Conservation (phyloP, 2,113 vertebrate genomes). For the Sorex araneus region DNA sequence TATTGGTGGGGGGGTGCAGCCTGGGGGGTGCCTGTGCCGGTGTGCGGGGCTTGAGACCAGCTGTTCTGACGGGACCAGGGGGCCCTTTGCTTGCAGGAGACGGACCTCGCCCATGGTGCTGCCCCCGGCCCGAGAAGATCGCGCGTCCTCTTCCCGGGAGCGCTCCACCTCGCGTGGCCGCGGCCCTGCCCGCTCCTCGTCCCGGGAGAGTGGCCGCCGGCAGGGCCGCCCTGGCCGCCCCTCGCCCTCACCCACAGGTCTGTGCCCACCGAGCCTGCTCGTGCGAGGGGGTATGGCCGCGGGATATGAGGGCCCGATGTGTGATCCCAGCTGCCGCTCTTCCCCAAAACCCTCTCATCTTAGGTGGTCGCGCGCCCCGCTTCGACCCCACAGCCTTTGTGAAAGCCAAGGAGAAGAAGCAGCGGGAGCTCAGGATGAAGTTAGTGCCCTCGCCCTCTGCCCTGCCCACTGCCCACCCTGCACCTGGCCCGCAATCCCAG, state of each 20-base stretch:
- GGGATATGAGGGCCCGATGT: slow-evolving; percentile 56
- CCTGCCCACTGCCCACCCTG: not conserved
- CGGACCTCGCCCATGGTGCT: slow-evolving; percentile 74
- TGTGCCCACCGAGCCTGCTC: slow-evolving; percentile 59
- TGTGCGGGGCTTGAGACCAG: not conserved
- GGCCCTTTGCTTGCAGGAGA: slow-evolving; percentile 62
- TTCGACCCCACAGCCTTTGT: slow-evolving; percentile 96
- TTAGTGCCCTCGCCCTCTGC: slow-evolving; percentile 74
- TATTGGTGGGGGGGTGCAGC: too few species aligned
- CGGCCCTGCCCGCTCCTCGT: slow-evolving; percentile 84
- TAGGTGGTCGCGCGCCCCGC: slow-evolving; percentile 85
- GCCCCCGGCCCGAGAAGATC: slow-evolving; percentile 77
- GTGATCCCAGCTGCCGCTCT: slow-evolving; percentile 80
- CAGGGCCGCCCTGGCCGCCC: slow-evolving; percentile 83
- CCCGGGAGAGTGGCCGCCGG: slow-evolving; percentile 87
- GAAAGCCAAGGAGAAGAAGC: slow-evolving; percentile 92
- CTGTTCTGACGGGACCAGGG: not conserved
- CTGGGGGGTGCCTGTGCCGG: not conserved
- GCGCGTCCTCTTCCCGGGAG: slow-evolving; percentile 87
- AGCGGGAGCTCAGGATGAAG: slow-evolving; percentile 92
- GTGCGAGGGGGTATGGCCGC: not conserved
- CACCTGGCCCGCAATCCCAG: too few species aligned
- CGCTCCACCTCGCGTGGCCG: slow-evolving; percentile 91
- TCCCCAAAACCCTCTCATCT: slow-evolving; percentile 86
- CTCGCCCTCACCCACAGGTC: slow-evolving; percentile 93